Conservation (phyloP, 2,113 vertebrate genomes). For the Irena cyanogastra region DNA sequence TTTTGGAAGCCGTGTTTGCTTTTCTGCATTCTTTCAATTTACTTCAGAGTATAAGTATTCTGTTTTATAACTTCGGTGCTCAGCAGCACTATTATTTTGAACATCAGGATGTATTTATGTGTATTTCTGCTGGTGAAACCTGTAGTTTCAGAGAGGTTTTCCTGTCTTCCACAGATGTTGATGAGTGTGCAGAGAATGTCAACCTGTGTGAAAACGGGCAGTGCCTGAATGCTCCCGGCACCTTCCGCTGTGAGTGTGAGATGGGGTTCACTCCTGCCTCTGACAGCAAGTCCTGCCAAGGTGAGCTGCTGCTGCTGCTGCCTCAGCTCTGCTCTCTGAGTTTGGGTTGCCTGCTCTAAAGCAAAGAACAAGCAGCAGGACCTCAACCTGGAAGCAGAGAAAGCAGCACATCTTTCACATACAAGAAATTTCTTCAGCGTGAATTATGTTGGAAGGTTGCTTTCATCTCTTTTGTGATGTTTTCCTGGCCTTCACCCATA, state of each 20-base stretch:
- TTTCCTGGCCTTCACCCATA: constrained; percentile 30
- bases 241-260: constrained; percentile 83
- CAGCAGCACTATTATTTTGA: neutral
- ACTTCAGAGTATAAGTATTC: neutral
- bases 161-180: constrained; percentile 71
- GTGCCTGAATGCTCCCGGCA: constrained; percentile 78
- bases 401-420: neutral
- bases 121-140: neutral
- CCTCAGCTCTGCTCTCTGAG: neutral
- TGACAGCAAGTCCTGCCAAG: constrained; percentile 80
- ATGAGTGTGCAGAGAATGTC: constrained; percentile 81
- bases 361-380: constrained; percentile 18
- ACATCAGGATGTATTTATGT: neutral
- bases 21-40: neutral
- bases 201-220: constrained; percentile 82
- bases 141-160: neutral
- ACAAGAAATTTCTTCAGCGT: neutral
- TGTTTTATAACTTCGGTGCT: neutral
- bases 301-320: constrained; percentile 51
- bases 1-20: neutral
- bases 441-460: neutral
- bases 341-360: constrained; percentile 1
- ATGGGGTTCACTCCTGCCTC: constrained; percentile 80
- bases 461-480: constrained; percentile 37
- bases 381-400: constrained; percentile 34